phyloP scores from a whole-genome alignment of 2,797 vertebrate species.

The Glossophaga mutica region DNA sequence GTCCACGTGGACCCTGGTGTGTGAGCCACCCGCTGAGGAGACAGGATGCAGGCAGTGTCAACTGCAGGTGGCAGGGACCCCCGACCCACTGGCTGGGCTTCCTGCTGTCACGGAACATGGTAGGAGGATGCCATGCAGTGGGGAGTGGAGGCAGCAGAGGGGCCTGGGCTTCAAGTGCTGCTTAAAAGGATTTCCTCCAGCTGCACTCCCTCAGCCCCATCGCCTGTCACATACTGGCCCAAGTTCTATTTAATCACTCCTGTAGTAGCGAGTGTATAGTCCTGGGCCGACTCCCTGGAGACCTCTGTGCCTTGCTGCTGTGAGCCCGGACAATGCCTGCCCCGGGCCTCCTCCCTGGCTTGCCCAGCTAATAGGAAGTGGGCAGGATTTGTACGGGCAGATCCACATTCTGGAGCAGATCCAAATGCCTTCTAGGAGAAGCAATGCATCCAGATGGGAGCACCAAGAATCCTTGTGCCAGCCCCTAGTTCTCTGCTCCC shows the following conservation, averaged over 20 bases:
- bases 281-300: not conserved
- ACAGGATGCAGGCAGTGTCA: not conserved
- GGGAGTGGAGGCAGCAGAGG: not conserved
- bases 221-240: not conserved
- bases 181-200: not conserved
- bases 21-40: not conserved
- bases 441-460: not conserved
- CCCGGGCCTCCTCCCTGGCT: accelerated
- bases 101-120: not conserved
- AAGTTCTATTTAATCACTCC: not conserved
- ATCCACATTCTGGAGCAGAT: not conserved
- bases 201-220: not conserved
- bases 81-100: not conserved
- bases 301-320: not conserved
- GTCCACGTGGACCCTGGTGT: not conserved
- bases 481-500: not conserved
- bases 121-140: accelerated
- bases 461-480: not conserved
- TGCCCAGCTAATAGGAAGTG: not conserved
- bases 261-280: accelerated
- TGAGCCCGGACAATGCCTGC: not conserved
- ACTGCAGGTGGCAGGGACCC: not conserved
- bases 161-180: not conserved
- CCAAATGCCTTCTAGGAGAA: not conserved
- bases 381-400: not conserved